phyloP scores from a whole-genome alignment of 1,140 invertebrate species.

The Argopecten irradians region DNA sequence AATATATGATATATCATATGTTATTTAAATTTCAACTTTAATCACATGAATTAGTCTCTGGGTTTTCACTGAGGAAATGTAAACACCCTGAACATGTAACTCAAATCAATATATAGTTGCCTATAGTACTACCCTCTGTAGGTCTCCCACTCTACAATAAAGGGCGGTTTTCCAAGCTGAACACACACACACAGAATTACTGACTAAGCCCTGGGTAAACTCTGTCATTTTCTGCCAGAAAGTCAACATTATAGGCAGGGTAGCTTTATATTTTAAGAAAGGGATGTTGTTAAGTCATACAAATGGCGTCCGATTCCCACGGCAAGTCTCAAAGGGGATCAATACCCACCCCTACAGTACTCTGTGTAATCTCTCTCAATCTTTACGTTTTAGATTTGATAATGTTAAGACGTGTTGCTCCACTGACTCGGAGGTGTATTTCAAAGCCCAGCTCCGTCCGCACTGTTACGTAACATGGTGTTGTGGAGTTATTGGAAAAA shows the following conservation, averaged over 20 bases:
- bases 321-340: not conserved
- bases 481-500: not conserved
- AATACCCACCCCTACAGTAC: not conserved
- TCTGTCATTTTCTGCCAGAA: constrained; percentile 2
- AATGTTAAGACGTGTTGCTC: not conserved
- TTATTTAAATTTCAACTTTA: too few relatives aligned
- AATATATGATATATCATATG: too few relatives aligned
- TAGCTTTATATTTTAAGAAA: constrained; percentile 24
- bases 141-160: not conserved
- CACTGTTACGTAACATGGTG: not conserved
- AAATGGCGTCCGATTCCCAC: not conserved
- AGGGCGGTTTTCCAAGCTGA: not conserved
- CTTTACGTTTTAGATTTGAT: not conserved
- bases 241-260: constrained; percentile 15
- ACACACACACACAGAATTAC: not conserved
- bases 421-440: not conserved
- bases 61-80: too few relatives aligned
- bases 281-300: not conserved
- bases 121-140: too few relatives aligned
- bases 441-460: not conserved
- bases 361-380: not conserved
- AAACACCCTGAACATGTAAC: too few relatives aligned
- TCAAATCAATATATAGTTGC: too few relatives aligned
- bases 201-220: not conserved
- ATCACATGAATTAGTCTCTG: too few relatives aligned